phyloP scores from a whole-genome alignment of 2,888 invertebrate genomes.

The Lymantria monacha region DNA sequence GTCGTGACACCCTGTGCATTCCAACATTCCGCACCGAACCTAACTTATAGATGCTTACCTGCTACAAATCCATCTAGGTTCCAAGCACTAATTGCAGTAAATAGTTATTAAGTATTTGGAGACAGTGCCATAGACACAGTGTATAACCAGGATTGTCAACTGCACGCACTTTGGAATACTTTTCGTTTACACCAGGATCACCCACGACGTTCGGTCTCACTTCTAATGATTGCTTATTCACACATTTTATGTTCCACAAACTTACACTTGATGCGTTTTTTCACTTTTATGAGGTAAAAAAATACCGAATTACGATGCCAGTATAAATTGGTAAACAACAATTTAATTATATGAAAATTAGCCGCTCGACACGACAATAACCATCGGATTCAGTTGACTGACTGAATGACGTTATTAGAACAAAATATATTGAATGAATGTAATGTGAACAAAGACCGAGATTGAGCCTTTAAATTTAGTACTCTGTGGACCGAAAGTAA shows the following conservation, averaged over 20 bases:
- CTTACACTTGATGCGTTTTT: not conserved
- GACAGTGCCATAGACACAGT: slow-evolving; percentile 16
- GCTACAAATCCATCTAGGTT: slow-evolving; percentile 62
- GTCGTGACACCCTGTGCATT: slow-evolving; percentile 45
- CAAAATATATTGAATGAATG: too few relatives aligned
- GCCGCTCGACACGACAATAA: slow-evolving; percentile 6
- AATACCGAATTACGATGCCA: not conserved
- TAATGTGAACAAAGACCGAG: too few relatives aligned
- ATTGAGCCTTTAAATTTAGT: too few relatives aligned
- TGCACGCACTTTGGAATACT: slow-evolving; percentile 39
- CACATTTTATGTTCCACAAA: slow-evolving; percentile 15
- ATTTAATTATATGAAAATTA: slow-evolving; percentile 11
- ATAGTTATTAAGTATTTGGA: slow-evolving; percentile 9
- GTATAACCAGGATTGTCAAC: slow-evolving; percentile 22
- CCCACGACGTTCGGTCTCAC: slow-evolving; percentile 40
- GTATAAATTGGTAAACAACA: slow-evolving; percentile 14
- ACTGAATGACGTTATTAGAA: not conserved
- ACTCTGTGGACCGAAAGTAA: too few relatives aligned
- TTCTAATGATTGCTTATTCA: slow-evolving; percentile 19
- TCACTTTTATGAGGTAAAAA: not conserved
- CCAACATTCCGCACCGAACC: slow-evolving; percentile 28
- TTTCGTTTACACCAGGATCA: slow-evolving; percentile 38
- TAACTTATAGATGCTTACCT: slow-evolving; percentile 47
- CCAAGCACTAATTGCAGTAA: slow-evolving; percentile 4
- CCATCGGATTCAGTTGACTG: slow-evolving; percentile 13